Conservation (phyloP, 30 jellyfish, hydroid and myxozoan species). For the Aurelia sp. region DNA sequence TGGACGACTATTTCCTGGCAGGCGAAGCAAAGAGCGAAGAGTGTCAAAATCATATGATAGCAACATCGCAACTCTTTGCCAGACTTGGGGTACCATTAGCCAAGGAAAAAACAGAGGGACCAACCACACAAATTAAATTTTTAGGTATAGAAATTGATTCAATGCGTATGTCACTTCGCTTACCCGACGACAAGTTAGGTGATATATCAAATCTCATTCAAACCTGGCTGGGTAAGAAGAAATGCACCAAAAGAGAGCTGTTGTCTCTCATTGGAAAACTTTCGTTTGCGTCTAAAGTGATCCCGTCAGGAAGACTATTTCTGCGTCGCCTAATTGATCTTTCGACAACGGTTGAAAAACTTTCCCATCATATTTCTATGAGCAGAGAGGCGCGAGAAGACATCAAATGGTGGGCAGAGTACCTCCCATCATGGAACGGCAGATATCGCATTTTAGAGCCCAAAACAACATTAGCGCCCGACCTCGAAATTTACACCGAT, state of each 20-base stretch:
- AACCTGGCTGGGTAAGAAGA: neutral
- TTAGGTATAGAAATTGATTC: conserved; percentile 21
- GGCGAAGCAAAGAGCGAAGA: neutral
- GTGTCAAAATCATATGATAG: neutral
- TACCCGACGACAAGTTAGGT: conserved; percentile 1
- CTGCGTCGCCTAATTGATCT: no score
- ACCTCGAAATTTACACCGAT: no score
- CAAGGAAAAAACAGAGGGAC: neutral
- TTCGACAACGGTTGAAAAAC: no score
- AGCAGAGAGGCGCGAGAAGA: no score
- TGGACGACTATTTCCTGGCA: conserved; percentile 40
- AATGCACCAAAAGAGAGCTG: conserved; percentile 19
- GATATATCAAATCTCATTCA: neutral
- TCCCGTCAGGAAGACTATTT: no score
- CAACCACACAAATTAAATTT: neutral
- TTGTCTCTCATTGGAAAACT: conserved; percentile 29
- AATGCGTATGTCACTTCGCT: neutral
- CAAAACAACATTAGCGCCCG: no score
- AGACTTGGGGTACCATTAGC: conserved; percentile 7
- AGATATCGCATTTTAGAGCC: no score
- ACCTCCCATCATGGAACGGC: no score
- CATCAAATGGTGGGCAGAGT: no score
- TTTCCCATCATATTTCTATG: no score
- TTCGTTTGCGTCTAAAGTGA: neutral
- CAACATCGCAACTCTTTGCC: neutral